phyloP scores from a whole-genome alignment of 2,797 vertebrate species.

The Brotogeris chrysoptera region DNA sequence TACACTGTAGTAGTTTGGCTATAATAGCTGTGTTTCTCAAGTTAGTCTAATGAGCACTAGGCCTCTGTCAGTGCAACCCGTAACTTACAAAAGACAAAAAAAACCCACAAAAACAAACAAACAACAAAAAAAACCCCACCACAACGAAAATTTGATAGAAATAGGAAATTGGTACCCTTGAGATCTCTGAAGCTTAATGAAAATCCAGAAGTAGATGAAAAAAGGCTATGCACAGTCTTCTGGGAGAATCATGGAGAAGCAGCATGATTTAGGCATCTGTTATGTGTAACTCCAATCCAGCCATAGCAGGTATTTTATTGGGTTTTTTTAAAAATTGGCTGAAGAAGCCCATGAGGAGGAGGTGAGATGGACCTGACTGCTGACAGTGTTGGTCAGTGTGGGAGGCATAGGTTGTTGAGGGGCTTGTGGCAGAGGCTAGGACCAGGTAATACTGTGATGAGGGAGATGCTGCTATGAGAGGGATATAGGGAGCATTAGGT shows the following conservation, averaged over 20 bases:
- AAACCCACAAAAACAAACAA: not conserved
- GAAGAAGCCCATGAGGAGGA: rapidly evolving
- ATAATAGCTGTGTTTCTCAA: not conserved
- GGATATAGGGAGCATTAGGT: not conserved
- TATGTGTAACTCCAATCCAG: not conserved
- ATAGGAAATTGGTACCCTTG: not conserved
- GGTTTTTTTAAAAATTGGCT: not conserved
- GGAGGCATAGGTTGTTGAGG: not conserved
- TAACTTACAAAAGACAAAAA: not conserved
- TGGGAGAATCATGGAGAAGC: not conserved
- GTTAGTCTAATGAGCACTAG: not conserved
- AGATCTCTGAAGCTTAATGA: not conserved
- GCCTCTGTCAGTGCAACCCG: not conserved
- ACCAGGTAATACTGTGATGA: not conserved
- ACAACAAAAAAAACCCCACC: no score
- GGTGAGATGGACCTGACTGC: not conserved
- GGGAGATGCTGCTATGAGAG: not conserved
- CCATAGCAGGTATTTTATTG: not conserved
- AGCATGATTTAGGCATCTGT: not conserved
- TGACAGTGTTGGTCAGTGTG: not conserved
- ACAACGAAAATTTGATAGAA: not conserved
- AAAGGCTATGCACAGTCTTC: not conserved
- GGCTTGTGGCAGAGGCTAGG: not conserved
- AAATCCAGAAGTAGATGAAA: not conserved
- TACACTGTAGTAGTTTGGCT: not conserved